phyloP scores from a whole-genome alignment of 2,888 invertebrate species.

The Vandiemenella viatica region DNA sequence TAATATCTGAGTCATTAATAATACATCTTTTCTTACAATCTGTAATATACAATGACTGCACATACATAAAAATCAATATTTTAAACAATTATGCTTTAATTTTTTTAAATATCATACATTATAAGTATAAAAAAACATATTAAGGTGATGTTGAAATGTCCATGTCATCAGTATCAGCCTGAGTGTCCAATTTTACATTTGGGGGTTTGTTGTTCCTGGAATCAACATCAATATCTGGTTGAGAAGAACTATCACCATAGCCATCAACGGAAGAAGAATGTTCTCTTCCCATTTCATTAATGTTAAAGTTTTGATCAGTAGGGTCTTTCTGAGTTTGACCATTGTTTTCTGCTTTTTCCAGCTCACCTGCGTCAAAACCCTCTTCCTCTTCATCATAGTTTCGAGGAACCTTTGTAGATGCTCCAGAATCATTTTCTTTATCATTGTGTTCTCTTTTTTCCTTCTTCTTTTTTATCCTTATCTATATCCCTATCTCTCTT shows the following conservation, averaged over 20 bases:
- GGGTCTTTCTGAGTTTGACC: neutral
- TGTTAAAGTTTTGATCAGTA: slow-evolving; percentile 1
- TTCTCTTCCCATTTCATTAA: slow-evolving; percentile 5
- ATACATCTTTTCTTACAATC: no score
- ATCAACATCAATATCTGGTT: slow-evolving; percentile 5
- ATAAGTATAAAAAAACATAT: no score
- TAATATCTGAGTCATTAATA: no score
- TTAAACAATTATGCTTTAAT: no score
- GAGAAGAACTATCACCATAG: slow-evolving; percentile 2
- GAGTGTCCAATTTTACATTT: slow-evolving; percentile 5
- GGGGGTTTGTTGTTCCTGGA: slow-evolving; percentile 9
- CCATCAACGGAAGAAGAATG: slow-evolving; percentile 3
- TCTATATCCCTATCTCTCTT: slow-evolving; percentile 10
- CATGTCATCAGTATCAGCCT: slow-evolving; percentile 34
- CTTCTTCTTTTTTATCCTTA: slow-evolving; percentile 11
- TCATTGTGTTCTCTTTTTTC: slow-evolving; percentile 17
- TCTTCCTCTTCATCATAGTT: slow-evolving; percentile 38
- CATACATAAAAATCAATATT: no score
- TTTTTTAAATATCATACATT: no score
- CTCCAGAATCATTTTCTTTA: slow-evolving; percentile 10
- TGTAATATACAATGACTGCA: no score
- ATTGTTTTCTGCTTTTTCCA: slow-evolving; percentile 1
- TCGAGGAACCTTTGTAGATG: slow-evolving; percentile 26
- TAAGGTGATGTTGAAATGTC: slow-evolving; percentile 66
- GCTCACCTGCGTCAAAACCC: slow-evolving; percentile 28